Evolutionary conservation across 1,140 invertebrate genomes (phyloP).

Genomic region (Andricus grossulariae): DNA sequence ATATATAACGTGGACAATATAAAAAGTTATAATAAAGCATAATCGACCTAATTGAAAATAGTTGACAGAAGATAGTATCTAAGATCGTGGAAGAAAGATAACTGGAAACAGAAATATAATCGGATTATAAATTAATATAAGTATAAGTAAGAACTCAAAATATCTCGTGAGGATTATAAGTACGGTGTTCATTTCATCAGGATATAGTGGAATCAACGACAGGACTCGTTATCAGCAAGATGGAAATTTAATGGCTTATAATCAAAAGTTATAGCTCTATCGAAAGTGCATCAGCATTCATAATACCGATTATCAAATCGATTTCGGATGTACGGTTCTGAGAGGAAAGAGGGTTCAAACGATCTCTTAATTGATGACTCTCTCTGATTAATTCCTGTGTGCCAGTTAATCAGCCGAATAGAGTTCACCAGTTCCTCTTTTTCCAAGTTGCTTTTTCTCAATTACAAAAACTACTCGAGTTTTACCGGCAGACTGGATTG

Average conservation of each 20-base stretch:
- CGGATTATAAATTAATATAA: background rate
- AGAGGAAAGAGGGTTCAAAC: background rate
- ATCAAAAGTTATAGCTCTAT: conserved; percentile 25
- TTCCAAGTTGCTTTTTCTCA: background rate
- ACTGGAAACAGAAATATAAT: no score
- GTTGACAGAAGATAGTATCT: no score
- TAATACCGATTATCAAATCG: conserved; percentile 17
- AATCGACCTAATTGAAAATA: background rate
- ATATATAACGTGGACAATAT: no score
- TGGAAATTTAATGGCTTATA: conserved; percentile 15
- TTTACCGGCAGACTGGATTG: background rate
- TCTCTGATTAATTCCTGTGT: background rate
- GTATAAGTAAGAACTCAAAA: background rate
- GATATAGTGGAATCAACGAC: conserved; percentile 20
- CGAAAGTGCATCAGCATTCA: conserved; percentile 20
- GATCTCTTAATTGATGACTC: background rate
- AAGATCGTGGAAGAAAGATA: no score
- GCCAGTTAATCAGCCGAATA: background rate
- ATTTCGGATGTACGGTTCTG: background rate
- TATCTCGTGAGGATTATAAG: background rate
- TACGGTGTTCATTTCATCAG: background rate
- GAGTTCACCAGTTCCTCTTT: background rate
- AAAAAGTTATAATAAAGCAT: background rate
- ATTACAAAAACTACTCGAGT: background rate
- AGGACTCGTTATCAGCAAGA: conserved; percentile 11